Evolutionary conservation across 1,140 invertebrate species (phyloP).

Genomic region (Drosophila kepulauana): DNA sequence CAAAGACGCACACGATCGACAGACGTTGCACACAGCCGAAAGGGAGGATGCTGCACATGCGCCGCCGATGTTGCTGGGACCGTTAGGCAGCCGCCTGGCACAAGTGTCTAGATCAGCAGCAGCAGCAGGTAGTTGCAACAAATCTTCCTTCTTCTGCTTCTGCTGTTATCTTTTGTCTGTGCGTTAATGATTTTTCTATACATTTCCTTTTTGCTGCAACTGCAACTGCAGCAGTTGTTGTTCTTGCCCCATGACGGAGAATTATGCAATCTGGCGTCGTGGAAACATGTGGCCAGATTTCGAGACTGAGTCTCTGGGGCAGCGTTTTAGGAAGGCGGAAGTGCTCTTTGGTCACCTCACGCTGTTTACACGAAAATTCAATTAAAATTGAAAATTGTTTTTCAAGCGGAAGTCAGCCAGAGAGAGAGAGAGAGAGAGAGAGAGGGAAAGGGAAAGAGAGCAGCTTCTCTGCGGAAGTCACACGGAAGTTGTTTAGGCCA

Average conservation of each 20-base stretch:
- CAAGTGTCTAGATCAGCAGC: slow-evolving; percentile 56
- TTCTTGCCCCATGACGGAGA: slow-evolving; percentile 23
- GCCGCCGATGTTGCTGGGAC: slow-evolving; percentile 33
- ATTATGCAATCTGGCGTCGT: slow-evolving; percentile 79
- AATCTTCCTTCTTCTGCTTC: background rate
- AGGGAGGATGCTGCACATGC: slow-evolving; percentile 48
- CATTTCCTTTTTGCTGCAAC: slow-evolving; percentile 68
- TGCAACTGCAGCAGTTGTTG: background rate
- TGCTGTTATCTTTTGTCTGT: slow-evolving; percentile 77
- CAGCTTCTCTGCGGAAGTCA: slow-evolving; percentile 67
- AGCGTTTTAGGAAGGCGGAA: slow-evolving; percentile 55
- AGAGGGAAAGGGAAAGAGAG: slow-evolving; percentile 15
- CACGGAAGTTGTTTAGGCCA: slow-evolving; percentile 79
- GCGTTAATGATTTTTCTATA: slow-evolving; percentile 83
- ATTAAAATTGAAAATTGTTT: slow-evolving; percentile 75
- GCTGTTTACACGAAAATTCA: slow-evolving; percentile 81
- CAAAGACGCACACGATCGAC: slow-evolving; percentile 55
- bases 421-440: background rate
- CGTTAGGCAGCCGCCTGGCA: slow-evolving; percentile 77
- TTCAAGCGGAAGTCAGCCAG: slow-evolving; percentile 61
- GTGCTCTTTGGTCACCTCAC: slow-evolving; percentile 61
- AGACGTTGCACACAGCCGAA: slow-evolving; percentile 30
- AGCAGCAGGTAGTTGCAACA: slow-evolving; percentile 13
- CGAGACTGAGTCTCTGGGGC: slow-evolving; percentile 12
- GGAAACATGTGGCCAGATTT: slow-evolving; percentile 59